Percentiles rank a stretch among this genome's conserved stretches.
These are phyloP conservation scores for Heptranchias perlo DNA, from an alignment of 2,113 vertebrate species.

Conservation along the genomic window DNA sequence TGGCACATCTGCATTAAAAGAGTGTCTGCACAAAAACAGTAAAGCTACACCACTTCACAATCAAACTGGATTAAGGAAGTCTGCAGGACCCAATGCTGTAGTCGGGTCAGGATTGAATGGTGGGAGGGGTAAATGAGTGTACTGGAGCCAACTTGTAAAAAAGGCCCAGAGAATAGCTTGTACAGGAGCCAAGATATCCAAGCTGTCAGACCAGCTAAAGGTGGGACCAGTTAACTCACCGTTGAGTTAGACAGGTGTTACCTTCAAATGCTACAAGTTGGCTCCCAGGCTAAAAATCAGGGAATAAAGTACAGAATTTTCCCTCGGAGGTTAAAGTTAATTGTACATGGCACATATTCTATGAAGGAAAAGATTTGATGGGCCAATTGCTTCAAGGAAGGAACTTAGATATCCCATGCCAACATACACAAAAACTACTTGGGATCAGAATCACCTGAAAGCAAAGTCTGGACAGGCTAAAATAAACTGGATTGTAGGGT, in stretches of 20 bases:
- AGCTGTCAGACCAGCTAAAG: not conserved
- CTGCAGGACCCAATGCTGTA: not conserved
- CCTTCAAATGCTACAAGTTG: too few species aligned
- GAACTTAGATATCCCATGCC: too few species aligned
- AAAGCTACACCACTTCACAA: not conserved
- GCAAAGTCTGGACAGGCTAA: not conserved
- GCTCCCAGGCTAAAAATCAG: too few species aligned
- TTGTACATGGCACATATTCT: not conserved
- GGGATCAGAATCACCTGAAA: not conserved
- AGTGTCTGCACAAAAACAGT: too few species aligned
- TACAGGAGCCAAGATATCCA: not conserved
- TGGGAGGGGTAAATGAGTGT: not conserved
- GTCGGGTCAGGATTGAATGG: not conserved
- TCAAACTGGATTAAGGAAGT: not conserved
- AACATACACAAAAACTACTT: not conserved
- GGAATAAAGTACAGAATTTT: too few species aligned
- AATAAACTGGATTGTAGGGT: too few species aligned
- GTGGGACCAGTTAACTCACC: too few species aligned
- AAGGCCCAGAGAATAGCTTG: not conserved
- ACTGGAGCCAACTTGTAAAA: not conserved
- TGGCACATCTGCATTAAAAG: not conserved
- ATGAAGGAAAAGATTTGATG: not conserved
- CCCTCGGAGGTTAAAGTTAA: too few species aligned
- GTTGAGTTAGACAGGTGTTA: too few species aligned
- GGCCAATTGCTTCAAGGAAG: not conserved